Evolutionary conservation across 1,140 invertebrate genomes (phyloP).

Genomic region (silkworm (Bombyx mori)): ASM3026992v2 NC_085124.1:5642001-5642500

Average conservation of each 20-base stretch:
- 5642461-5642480: conserved; percentile 98
- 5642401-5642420: conserved; percentile 98
- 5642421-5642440: conserved; percentile 96
- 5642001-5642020: no score
- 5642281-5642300: not conserved
- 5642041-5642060: conserved; percentile 79
- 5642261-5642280: conserved; percentile 2
- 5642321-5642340: conserved; percentile 96
- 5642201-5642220: conserved; percentile 98
- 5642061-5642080: conserved; percentile 89
- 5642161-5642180: conserved; percentile 93
- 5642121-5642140: conserved; percentile 67
- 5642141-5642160: conserved; percentile 74
- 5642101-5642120: conserved; percentile 76
- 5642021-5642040: not conserved
- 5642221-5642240: conserved; percentile 96
- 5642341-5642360: conserved; percentile 97
- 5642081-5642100: conserved; percentile 87
- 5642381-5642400: conserved; percentile 96
- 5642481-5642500: conserved; percentile 97
- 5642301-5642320: conserved; percentile 8
- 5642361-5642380: conserved; percentile 99
- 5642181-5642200: conserved; percentile 95
- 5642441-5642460: conserved; percentile 93
- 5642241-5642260: conserved; percentile 70